Evolutionary conservation across 2,888 invertebrate genomes (phyloP), one percentile per base, ranked within the genome.

Genomic region (Tineola bisselliella): DNA sequence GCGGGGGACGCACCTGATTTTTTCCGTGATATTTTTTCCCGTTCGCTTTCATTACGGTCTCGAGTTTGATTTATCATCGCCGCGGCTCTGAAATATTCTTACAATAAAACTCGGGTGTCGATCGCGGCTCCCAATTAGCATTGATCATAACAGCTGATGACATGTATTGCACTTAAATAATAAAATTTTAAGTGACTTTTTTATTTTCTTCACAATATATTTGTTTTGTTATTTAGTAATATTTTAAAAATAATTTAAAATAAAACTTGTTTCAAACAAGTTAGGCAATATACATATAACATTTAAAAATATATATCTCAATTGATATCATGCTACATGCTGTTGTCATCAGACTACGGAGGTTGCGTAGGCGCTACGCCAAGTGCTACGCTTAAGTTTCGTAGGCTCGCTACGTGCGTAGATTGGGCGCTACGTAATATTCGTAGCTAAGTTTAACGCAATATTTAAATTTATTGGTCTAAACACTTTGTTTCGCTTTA

Each of bases 11-110:
- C 86, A 87, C 86, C 86, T 86, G 86, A 86, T 87, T 87, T 86
- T 87, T 87, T 84, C 86, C 84, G 84, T 84, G 86, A 86, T 86
- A 86, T 84, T 87, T 87, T 84, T 84, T 84, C 84, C 86, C 86
- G 86, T 84, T 87, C 86, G 86, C 86, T 87, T 87, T 87, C 86
- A 87, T 87, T 87, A 86, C 84, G 87, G 84, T 84, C 83, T 86
- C 84, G 81, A 86, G 87, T 87, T 87, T 86, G 87, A 87, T 87
- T 87, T 87, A 87, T 87, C 86, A 84, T 84, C 83, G 79, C 82
- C 74, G 78, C 77, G 75, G 77, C 74, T 79, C 82, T 83, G 79
- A 84, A 84, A 84, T 84, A 82, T 86, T 84, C 84, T 83, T 81
- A 73, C 77, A 75, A 77, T 78, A 77, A 76, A 78, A 79, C 76